Evolutionary conservation across 2,888 invertebrate genomes (phyloP), one percentile per base, ranked within the genome.

Genomic region (Reticulitermes lucifugus): DNA sequence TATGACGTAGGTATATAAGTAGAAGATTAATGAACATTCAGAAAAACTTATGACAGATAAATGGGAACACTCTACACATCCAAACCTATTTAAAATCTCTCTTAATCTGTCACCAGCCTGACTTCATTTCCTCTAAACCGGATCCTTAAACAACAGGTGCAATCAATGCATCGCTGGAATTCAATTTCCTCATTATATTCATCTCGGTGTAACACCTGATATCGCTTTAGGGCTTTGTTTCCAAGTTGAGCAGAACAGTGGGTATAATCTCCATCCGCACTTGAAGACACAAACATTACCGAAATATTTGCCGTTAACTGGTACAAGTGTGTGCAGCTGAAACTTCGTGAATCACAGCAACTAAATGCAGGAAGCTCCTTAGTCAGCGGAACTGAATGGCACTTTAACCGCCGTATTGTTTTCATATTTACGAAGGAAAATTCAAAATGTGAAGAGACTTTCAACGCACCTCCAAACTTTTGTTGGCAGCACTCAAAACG

Each of bases 111-210:
- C 35, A 35, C 4, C 35, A 35, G 3, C 3, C 35, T 35, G 35
- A 3, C 4, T 35, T 35, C 35, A 35, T 35, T 35, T 35, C 35
- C 35, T 35, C 35, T 35, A 35, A 51, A 51, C 51, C 9, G 51
- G 12, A 51, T 14, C 51, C 2, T 9, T 51, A 51, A 51, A 14
- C 51, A 9, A 51, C 14, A 51, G 51, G 12, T 9, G 12, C 51
- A 9, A 51, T 51, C 51, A 12, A 51, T 51, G 14, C 12, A 51
- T 14, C 51, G 14, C 29, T 7, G 7, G 71, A 29, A 71, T 71
- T 71, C 71, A 35, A 71, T 71, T 71, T 71, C 71, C 71, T 71
- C 71, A 71, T 71, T 71, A 71, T 71, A 71, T 35, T 35, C 71
- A 71, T 25, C 71, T 4, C 25, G 35, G 71, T 71, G 71, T 71